A percentile compares a stretch with the other conserved stretches of the same genome.
Evolutionary conservation across 2,888 invertebrate genomes (phyloP).

Genomic region (Orthonychiurus folsomi): DNA sequence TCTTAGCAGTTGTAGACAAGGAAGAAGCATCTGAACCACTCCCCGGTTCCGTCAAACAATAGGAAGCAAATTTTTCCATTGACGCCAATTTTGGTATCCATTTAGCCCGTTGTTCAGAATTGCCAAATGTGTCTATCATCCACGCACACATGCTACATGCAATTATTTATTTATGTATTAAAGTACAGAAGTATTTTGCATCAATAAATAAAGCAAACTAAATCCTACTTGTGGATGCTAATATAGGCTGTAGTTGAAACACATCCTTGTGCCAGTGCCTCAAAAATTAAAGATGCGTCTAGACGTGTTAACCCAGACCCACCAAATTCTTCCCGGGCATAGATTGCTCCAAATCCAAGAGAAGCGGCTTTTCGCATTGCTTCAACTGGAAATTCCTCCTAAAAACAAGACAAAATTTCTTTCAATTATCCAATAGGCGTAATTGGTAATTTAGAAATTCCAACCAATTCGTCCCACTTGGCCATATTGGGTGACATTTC

Average conservation of each 20-base stretch:
- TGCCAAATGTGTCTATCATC: constrained; percentile 53
- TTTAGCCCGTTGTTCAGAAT: constrained; percentile 43
- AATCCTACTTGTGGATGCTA: constrained; percentile 51
- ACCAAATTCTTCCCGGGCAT: constrained; percentile 48
- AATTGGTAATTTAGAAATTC: constrained; percentile 2
- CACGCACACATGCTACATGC: constrained; percentile 49
- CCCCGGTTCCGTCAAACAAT: constrained; percentile 53
- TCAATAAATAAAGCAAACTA: constrained; percentile 4
- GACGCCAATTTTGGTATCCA: constrained; percentile 48
- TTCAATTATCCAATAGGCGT: neutral
- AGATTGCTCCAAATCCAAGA: constrained; percentile 52
- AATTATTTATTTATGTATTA: constrained; percentile 1
- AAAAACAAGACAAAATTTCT: constrained; percentile 10
- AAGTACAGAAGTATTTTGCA: neutral
- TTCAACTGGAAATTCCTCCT: constrained; percentile 47
- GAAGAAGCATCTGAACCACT: constrained; percentile 51
- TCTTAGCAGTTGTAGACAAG: constrained; percentile 47
- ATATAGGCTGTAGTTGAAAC: constrained; percentile 52
- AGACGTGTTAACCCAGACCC: constrained; percentile 49
- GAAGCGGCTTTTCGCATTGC: constrained; percentile 48
- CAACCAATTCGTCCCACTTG: constrained; percentile 51
- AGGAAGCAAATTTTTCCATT: constrained; percentile 49
- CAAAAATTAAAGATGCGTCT: constrained; percentile 52
- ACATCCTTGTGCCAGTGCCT: constrained; percentile 52
- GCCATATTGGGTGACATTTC: constrained; percentile 51